Evolutionary conservation across 92 coral and sea anemone genomes (phyloP), one percentile per base, ranked within the genome.

Genomic region (Zoanthus gigantus): DNA sequence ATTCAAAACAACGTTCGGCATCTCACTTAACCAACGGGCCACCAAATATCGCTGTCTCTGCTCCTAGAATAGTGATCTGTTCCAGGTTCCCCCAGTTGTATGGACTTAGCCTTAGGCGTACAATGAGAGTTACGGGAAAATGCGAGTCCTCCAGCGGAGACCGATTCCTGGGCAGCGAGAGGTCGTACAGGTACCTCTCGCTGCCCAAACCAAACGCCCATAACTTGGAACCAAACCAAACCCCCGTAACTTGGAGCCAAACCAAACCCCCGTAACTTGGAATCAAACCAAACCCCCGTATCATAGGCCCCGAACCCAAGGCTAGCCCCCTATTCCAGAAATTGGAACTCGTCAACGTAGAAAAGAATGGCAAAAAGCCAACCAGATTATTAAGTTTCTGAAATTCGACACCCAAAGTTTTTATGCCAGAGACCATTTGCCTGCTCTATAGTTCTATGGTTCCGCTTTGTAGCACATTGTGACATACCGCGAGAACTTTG

Each of bases 401-500:
- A 44, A 73, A 73, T 73, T 73, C 56, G 29, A 73, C 52, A 72
- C 52, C 28, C 47, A 72, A 42, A 32, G 53, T 48, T 46, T 75
- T 11, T 9, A 23, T 23, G 32, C 79, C 31, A 72, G 76, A 42
- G 76, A 34, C 52, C 76, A 72, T 72, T 15, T 32, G 28, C 76
- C 76, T 34, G 76, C 42, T 28, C 73, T 52, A 58, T 57, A 16
- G 88, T 74, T 74, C 82, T 85, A 44, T 72, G 58, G 53, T 52
- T 53, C 81, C 57, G 71, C 18, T 0, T 17, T 50, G 34, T 47
- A 2, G 61, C 79, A 8, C 60, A 17, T 37, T 17, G 60, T 61
- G 71, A 50, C 79, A 68, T 48, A 79, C 86, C 14, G 61, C 60
- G 12, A 76, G 63, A 78, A 86, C 80, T 56, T 78, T 79, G 7